Evolutionary conservation across 1,140 invertebrate genomes (phyloP).

Genomic region (Drosophila takahashii): DNA sequence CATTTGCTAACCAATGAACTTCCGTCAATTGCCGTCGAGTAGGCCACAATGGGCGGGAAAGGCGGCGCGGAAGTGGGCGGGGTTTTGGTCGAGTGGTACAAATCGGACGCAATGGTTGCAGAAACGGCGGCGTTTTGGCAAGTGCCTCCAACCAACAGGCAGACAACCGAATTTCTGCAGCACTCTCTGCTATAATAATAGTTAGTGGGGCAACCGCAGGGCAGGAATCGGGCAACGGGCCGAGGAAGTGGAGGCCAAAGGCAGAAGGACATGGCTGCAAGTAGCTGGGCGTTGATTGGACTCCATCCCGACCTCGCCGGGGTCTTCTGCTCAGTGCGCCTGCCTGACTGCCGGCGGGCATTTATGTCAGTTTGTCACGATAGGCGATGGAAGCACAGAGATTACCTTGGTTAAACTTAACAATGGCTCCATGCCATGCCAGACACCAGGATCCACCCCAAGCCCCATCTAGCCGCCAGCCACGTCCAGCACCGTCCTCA

Average conservation of each 20-base stretch:
- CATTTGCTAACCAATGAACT: constrained; percentile 83
- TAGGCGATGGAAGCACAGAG: constrained; percentile 81
- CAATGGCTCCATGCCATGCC: constrained; percentile 71
- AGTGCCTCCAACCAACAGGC: constrained; percentile 45
- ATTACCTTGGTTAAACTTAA: constrained; percentile 84
- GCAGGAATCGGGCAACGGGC: constrained; percentile 16
- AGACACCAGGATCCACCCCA: constrained; percentile 51
- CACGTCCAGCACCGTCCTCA: constrained; percentile 9
- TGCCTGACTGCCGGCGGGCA: constrained; percentile 69
- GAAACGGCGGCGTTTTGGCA: constrained; percentile 76
- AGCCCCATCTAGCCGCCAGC: constrained; percentile 3
- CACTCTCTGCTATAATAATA: constrained; percentile 70
- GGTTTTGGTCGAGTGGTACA: constrained; percentile 8
- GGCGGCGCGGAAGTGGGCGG: neutral
- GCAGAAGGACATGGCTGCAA: constrained; percentile 52
- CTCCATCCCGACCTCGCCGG: constrained; percentile 44
- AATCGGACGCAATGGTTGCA: constrained; percentile 57
- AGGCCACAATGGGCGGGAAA: constrained; percentile 11
- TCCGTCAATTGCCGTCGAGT: constrained; percentile 75
- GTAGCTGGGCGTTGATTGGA: constrained; percentile 82
- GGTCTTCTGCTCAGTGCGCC: constrained; percentile 38
- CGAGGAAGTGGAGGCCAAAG: constrained; percentile 13
- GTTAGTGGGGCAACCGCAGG: constrained; percentile 79
- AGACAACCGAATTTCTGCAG: constrained; percentile 56
- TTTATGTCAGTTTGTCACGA: constrained; percentile 83